phyloP scores from a whole-genome alignment of 2,888 invertebrate species.

The Synanthedon andrenaeformis region DNA sequence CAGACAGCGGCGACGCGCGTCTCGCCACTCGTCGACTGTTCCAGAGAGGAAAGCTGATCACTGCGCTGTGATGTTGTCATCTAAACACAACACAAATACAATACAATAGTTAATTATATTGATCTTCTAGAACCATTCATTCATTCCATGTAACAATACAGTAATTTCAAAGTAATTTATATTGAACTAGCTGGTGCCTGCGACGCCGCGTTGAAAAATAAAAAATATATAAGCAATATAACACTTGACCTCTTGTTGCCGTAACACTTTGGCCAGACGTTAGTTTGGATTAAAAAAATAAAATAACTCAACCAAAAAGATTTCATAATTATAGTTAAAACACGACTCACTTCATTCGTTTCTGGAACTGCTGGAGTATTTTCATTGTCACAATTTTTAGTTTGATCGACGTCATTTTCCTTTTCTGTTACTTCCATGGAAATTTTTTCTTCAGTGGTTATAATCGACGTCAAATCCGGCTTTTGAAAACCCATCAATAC shows the following conservation, averaged over 20 bases:
- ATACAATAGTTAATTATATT: background rate
- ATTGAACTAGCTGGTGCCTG: background rate
- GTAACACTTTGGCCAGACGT: no score
- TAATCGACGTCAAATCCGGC: constrained; percentile 49
- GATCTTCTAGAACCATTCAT: background rate
- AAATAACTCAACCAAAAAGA: no score
- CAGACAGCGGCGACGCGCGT: constrained; percentile 57
- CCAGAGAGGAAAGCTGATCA: constrained; percentile 53
- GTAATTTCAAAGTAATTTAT: background rate
- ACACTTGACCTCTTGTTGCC: no score
- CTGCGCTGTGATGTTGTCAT: constrained; percentile 32
- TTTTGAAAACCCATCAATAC: constrained; percentile 73
- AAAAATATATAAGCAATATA: no score
- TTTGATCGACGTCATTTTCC: constrained; percentile 40
- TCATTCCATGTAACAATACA: background rate
- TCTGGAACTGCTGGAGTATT: constrained; percentile 31
- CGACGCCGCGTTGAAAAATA: no score
- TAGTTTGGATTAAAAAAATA: no score
- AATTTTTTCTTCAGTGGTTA: constrained; percentile 52
- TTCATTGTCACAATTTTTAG: constrained; percentile 32
- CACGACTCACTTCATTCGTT: constrained; percentile 35
- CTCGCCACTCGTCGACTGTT: constrained; percentile 48
- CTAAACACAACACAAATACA: constrained; percentile 11
- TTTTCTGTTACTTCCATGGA: constrained; percentile 50
- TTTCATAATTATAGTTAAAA: background rate